Conservation (phyloP, 1,140 invertebrate genomes). For the Leptinotarsa defecta region DNA sequence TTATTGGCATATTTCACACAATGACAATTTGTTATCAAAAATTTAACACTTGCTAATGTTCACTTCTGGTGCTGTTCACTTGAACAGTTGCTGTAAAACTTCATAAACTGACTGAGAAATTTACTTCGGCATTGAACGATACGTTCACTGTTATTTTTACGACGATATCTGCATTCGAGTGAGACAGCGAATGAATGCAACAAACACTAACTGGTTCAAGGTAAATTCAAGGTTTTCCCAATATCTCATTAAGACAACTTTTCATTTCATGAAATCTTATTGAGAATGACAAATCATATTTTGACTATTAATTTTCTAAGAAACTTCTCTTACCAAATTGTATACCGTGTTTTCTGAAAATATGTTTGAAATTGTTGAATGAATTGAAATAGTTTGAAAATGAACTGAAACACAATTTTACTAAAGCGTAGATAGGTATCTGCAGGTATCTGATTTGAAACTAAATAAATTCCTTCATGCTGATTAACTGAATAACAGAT, state of each 20-base stretch:
- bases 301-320: too few relatives aligned
- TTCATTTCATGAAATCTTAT: too few relatives aligned
- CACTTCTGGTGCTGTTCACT: background rate
- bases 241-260: background rate
- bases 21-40: background rate
- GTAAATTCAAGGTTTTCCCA: background rate
- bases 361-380: too few relatives aligned
- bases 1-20: slow-evolving; percentile 56
- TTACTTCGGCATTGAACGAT: background rate
- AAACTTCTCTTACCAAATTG: too few relatives aligned
- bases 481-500: too few relatives aligned
- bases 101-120: background rate
- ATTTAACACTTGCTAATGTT: background rate
- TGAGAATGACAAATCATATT: too few relatives aligned
- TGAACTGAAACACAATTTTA: too few relatives aligned
- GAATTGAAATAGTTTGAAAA: too few relatives aligned
- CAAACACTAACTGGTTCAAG: background rate
- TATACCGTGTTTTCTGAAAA: too few relatives aligned
- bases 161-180: background rate
- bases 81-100: background rate
- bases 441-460: too few relatives aligned
- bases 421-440: too few relatives aligned
- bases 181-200: background rate
- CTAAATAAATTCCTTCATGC: too few relatives aligned
- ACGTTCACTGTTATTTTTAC: background rate